A percentile compares a stretch with the other conserved stretches of the same genome.
phyloP scores from a whole-genome alignment of 2,113 vertebrate genomes.

The Boulengerochromis microlepis region DNA sequence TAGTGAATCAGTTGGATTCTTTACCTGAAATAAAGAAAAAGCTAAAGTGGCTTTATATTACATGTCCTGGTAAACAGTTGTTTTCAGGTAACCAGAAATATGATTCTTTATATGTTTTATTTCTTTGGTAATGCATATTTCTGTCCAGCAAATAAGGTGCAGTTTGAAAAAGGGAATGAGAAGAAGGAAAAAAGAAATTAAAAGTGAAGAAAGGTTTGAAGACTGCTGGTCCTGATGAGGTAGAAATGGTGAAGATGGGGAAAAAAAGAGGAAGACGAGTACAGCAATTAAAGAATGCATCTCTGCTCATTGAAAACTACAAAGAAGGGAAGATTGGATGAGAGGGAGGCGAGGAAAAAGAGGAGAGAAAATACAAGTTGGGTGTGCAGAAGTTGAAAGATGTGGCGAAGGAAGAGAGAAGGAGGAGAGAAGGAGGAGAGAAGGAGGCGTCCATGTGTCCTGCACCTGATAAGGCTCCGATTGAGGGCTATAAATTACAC shows the following conservation, averaged over 20 bases:
- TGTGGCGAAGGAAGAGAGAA: constrained; percentile 23
- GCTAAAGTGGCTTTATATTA: not conserved
- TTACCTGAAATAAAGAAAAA: not conserved
- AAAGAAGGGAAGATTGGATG: not conserved
- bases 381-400: constrained; percentile 43
- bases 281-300: constrained; percentile 31
- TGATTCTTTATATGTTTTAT: not conserved
- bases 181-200: not conserved
- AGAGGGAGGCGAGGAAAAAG: not conserved
- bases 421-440: constrained; percentile 9
- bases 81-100: not conserved
- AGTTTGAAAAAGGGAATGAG: not conserved
- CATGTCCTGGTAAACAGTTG: not conserved
- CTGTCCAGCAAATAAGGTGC: not conserved
- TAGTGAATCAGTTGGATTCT: not conserved
- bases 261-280: not conserved
- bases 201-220: not conserved
- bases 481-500: constrained; percentile 65
- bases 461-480: constrained; percentile 67
- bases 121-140: not conserved
- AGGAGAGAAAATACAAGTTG: constrained; percentile 15
- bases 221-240: not conserved
- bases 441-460: constrained; percentile 65
- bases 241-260: not conserved
- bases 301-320: not conserved